Evolutionary conservation across 2,797 vertebrate genomes (phyloP).

Genomic region (Nothura maculosa): DNA sequence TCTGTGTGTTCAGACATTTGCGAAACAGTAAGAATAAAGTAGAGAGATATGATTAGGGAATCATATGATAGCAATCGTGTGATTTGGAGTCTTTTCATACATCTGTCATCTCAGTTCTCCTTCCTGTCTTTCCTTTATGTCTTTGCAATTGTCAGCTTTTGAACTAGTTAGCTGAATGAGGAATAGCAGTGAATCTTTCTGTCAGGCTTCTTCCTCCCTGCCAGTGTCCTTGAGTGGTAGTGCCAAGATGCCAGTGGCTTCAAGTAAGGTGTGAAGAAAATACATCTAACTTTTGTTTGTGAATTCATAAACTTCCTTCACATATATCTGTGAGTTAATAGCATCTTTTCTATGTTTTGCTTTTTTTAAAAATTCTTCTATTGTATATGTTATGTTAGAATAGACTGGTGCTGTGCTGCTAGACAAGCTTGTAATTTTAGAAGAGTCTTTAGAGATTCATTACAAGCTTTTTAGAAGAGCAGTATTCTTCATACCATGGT

Average conservation of each 20-base stretch:
- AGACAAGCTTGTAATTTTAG: not conserved
- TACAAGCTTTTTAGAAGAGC: not conserved
- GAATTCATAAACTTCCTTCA: not conserved
- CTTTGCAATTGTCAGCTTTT: not conserved
- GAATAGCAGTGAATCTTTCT: not conserved
- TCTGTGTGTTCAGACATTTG: not conserved
- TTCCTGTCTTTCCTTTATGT: not conserved
- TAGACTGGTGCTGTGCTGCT: not conserved
- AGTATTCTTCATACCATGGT: not conserved
- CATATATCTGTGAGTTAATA: not conserved
- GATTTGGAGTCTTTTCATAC: not conserved
- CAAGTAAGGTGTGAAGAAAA: constrained; percentile 1
- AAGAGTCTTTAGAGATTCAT: not conserved
- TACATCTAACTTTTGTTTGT: not conserved
- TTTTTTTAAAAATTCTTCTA: not conserved
- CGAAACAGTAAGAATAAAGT: not conserved
- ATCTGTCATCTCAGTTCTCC: not conserved
- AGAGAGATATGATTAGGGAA: not conserved
- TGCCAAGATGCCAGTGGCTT: not conserved
- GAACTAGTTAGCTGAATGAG: not conserved
- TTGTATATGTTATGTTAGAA: not conserved
- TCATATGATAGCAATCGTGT: not conserved
- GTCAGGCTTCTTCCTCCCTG: not conserved
- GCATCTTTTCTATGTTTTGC: not conserved
- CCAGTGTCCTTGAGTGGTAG: not conserved